These are phyloP conservation scores for Sus scrofa DNA, from an alignment of 2,113 vertebrate species.

Conservation along the genomic window DNA sequence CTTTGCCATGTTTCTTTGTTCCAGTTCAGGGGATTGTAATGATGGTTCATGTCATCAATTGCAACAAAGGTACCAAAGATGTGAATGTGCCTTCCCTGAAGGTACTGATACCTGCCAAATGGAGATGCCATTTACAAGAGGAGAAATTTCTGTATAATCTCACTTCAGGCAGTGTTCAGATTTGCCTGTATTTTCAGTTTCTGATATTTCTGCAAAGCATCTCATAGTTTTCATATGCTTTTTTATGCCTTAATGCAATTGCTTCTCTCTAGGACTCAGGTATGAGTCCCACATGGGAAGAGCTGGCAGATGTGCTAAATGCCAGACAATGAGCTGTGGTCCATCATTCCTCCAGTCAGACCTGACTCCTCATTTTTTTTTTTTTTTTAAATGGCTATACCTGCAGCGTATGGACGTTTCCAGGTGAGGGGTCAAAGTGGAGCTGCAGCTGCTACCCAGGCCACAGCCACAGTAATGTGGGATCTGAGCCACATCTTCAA, in stretches of 20 bases:
- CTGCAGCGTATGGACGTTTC: no score
- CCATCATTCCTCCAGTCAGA: background rate
- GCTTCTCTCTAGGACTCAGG: background rate
- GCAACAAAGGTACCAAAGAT: background rate
- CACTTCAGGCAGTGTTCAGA: background rate
- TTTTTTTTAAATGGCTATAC: no score
- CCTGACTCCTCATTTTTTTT: background rate
- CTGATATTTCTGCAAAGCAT: background rate
- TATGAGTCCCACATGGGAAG: constrained; percentile 18
- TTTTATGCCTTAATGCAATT: constrained; percentile 26
- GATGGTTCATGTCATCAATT: background rate
- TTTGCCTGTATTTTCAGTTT: background rate
- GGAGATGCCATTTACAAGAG: background rate
- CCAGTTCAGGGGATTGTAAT: background rate
- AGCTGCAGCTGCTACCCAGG: no score
- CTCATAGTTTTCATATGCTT: background rate
- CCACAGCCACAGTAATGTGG: no score
- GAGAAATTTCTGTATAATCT: background rate
- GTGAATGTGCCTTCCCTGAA: background rate
- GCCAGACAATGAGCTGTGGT: background rate
- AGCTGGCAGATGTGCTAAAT: background rate
- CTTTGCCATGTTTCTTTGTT: background rate
- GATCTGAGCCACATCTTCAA: no score
- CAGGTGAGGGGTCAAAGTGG: no score
- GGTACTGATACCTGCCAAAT: background rate